Evolutionary conservation across 2,113 vertebrate genomes (phyloP).

Genomic region (Zapornia atra): DNA sequence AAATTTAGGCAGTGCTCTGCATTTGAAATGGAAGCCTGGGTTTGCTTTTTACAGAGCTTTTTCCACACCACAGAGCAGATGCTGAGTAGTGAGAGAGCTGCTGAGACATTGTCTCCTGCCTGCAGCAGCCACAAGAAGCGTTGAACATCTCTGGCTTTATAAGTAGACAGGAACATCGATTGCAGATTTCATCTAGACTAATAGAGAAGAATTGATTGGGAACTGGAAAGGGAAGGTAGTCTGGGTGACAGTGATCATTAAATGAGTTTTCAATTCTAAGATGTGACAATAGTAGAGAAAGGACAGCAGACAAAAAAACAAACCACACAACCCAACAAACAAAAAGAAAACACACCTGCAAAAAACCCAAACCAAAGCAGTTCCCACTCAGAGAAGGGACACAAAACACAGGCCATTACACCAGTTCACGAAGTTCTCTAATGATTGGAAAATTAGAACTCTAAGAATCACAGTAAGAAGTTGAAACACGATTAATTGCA

Average conservation of each 20-base stretch:
- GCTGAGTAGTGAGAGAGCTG: not conserved
- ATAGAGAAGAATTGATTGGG: not conserved
- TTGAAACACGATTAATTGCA: not conserved
- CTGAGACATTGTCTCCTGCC: not conserved
- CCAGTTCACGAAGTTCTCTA: not conserved
- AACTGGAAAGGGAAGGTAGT: not conserved
- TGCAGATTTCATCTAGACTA: not conserved
- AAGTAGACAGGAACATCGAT: not conserved
- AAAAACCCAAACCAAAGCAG: not conserved
- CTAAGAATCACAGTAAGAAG: not conserved
- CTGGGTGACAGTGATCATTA: not conserved
- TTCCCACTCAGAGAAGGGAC: not conserved
- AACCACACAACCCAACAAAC: not conserved
- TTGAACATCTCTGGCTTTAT: not conserved
- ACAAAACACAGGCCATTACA: not conserved
- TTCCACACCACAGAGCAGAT: not conserved
- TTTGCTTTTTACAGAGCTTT: not conserved
- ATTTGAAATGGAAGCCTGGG: not conserved
- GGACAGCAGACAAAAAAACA: not conserved
- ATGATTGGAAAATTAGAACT: not conserved
- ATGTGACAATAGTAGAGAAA: not conserved
- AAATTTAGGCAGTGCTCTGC: not conserved
- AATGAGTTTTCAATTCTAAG: slow-evolving; percentile 2
- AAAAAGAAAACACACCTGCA: not conserved
- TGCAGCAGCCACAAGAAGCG: not conserved